Base-by-base conservation (phyloP, 1,140 invertebrate species). In the Lithobius niger region DNA sequence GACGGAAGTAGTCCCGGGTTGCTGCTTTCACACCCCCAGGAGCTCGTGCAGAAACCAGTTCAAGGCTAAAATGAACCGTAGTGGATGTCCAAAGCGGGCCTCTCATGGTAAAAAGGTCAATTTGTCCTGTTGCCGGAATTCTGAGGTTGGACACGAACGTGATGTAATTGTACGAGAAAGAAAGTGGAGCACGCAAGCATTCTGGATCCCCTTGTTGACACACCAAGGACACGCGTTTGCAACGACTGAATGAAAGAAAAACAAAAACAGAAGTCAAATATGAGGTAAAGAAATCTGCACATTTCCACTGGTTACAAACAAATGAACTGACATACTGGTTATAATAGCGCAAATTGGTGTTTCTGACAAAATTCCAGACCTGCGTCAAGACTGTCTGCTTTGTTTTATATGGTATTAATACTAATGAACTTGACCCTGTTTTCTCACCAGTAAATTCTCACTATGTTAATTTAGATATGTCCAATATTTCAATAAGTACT, bases 131-230 rank as follows among this genome's bases (percentile, higher is more conserved):
- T 1, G 72, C 64, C 0, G 86, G 81, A 4, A 94, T 76, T 24
- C 81, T 80, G 18, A 92, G 71, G 67, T 88, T 87, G 49, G 87
- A 85, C 0, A 87, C 82, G 60, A 96, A 83, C 0, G 87, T 88
- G 57, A 96, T 84, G 68, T 87, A 96, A 71, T 93, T 93, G 73
- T 83, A 92, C 3, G 88, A 90, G 64, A 84, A 86, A 50, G 84
- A 83, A 18, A 86, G 79, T 0, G 91, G 88, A 61, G 80, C 78
- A 4, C 78, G 79, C 10, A 83, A 73, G 61, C 90, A 94, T 53
- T 76, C 73, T 27, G 72, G 66, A 60, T 91, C 86, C 22, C 77
- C 74, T 1, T 78, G 67, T 13, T 73, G 75, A 63, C 90, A 95
- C 25, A 76, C 76, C 21, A 76, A 75, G 22, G 76, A 75, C 13